Base-by-base conservation (phyloP, 2,113 vertebrate genomes). In the Caretta caretta region DNA sequence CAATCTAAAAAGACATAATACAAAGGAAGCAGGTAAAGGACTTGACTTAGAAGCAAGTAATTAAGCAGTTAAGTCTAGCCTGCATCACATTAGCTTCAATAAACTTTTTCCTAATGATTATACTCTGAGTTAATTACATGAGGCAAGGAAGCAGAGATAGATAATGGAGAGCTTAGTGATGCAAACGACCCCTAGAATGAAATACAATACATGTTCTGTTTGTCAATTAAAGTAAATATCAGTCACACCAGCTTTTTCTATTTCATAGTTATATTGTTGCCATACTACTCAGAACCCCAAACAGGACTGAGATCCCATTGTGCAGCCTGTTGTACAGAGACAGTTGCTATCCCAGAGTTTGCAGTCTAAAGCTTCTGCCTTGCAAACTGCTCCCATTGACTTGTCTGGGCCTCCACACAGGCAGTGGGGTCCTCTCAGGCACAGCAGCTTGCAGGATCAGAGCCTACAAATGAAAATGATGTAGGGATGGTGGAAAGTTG, bases 51-150 rank as follows among this genome's bases (percentile, higher is more conserved):
- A 86, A 53, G 90, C 92, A 95, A 92, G 42, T 57, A 1, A 25
- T 79, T 59, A 65, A 91, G 51, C 85, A 88, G 25, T 35, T 84
- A 91, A 90, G 75, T 31, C 16, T 93, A 10, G 46, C 91, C 75
- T 92, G 42, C 53, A 83, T 83, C 1, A 1, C 86, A 80, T 93
- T 90, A 81, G 78, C 81, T 93, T 90, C 49, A 65, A 48, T 65
- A 91, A 95, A 93, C 19, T 72, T 27, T 4, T 42, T 25, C 51
- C 53, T 93, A 81, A 87, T 65, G 25, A 85, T 94, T 95, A 92
- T 93, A 24, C 49, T 87, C 22, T 42, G 50, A 38, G 57, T 87
- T 27, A 83, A 95, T n/a, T 27, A 10, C 16, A 50, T 72, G 56
- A 95, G 38, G 29, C 22, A 93, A 79, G 27, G 42, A 51, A 87